Percentiles rank a stretch among this genome's conserved stretches.
Conservation (phyloP, 2,888 invertebrate species). For the Agonopterix subpropinquella region DNA sequence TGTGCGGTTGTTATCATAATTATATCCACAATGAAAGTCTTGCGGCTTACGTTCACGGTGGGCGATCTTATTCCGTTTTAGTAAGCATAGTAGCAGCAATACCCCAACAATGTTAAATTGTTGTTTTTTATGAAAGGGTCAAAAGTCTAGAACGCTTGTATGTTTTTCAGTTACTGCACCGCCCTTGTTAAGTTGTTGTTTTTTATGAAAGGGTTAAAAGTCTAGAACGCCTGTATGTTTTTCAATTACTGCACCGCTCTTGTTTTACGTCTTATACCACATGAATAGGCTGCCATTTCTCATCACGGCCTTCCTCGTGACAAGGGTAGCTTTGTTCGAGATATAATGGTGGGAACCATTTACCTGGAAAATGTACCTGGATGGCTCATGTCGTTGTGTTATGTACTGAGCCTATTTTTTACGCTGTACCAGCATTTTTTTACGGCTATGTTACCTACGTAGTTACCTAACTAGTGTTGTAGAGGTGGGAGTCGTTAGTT, state of each 20-base stretch:
- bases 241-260: slow-evolving; percentile 7
- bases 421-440: no score
- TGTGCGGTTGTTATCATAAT: no score
- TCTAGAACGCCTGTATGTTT: no score
- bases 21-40: no score
- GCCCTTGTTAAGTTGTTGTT: slow-evolving; percentile 8
- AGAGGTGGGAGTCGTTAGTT: no score
- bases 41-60: no score
- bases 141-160: no score
- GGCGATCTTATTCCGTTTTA: no score
- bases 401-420: not conserved
- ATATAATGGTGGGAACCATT: slow-evolving; percentile 56
- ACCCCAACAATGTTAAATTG: no score
- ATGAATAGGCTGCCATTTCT: slow-evolving; percentile 42
- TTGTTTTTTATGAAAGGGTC: no score
- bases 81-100: no score
- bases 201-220: no score
- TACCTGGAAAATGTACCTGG: slow-evolving; percentile 50
- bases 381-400: slow-evolving; percentile 11
- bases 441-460: not conserved
- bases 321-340: slow-evolving; percentile 58
- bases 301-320: slow-evolving; percentile 56
- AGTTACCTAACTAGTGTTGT: not conserved
- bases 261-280: slow-evolving; percentile 17
- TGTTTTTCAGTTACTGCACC: not conserved